Evolutionary conservation across 1,140 invertebrate species (phyloP).

Genomic region (Drosophila nebulosa): DNA sequence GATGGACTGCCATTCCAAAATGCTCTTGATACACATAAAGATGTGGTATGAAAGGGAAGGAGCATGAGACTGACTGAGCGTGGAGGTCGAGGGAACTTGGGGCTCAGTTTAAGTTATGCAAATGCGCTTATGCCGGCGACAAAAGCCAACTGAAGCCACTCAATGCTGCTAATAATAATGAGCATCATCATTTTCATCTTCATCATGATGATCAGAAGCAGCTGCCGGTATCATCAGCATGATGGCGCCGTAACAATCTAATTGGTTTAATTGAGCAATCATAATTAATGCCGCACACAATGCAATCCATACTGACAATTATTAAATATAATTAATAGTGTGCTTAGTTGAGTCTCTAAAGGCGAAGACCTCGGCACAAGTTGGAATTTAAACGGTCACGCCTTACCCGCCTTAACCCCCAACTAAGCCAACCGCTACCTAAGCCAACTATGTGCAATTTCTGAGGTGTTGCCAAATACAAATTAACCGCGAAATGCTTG

Average conservation of each 20-base stretch:
- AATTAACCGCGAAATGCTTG: constrained; percentile 56
- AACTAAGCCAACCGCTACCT: not conserved
- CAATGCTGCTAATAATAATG: constrained; percentile 48
- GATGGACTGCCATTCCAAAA: not conserved
- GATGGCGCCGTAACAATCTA: constrained; percentile 36
- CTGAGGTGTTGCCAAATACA: constrained; percentile 45
- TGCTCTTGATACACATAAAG: not conserved
- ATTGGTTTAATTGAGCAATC: constrained; percentile 75
- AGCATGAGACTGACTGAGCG: not conserved
- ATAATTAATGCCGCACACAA: constrained; percentile 61
- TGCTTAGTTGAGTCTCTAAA: constrained; percentile 4
- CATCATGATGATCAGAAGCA: not conserved
- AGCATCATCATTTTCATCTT: constrained; percentile 26
- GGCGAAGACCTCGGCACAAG: not conserved
- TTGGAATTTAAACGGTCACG: constrained; percentile 13
- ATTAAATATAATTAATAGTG: constrained; percentile 37
- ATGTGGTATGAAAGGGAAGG: not conserved
- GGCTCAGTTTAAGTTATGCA: constrained; percentile 61
- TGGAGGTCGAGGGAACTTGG: not conserved
- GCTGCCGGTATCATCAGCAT: not conserved
- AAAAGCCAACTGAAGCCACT: constrained; percentile 46
- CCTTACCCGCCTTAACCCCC: not conserved
- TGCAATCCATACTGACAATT: constrained; percentile 45
- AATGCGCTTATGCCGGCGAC: constrained; percentile 61
- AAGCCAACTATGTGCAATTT: constrained; percentile 5